Base-by-base conservation (phyloP, 2,797 vertebrate species). In the Carapus acus region DNA sequence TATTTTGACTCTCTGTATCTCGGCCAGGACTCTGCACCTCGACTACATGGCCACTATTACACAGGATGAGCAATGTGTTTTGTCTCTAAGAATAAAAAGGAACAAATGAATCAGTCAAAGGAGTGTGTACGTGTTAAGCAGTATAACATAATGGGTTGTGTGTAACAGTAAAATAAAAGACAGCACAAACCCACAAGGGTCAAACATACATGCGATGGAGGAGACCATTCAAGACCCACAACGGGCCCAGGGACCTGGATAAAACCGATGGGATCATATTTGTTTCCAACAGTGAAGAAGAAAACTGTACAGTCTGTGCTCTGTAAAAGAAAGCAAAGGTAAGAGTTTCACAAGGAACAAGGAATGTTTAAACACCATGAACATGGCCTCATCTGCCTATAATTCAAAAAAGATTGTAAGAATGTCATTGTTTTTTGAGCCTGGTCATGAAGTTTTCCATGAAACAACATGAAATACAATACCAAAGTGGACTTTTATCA, bases 301-400 rank as follows among this genome's bases (percentile, higher is more conserved):
- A 98, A 99, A 58, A 99, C 93, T 0, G 90, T 94, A 69, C 82
- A 66, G 77, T 98, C 96, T 62, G 73, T 73, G 79, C 95, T 94
- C 96, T 99, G 80, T 50, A 43, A 17, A 65, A 46, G 42, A 42
- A 61, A 42, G 36, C 0, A 31, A 8, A 3, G 14, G 15, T 23
- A 6, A 27, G 33, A 17, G 6, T 11, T 36, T 12, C 46, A 13
- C 57, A 1, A 15, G n/a, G n/a, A n/a, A n/a, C n/a, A n/a, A n/a
- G n/a, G n/a, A n/a, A n/a, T n/a, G n/a, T n/a, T n/a, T n/a, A n/a
- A n/a, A n/a, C n/a, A n/a, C n/a, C n/a, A n/a, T n/a, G n/a, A n/a
- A n/a, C n/a, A n/a, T n/a, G n/a, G n/a, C n/a, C n/a, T n/a, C n/a
- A n/a, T n/a, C n/a, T n/a, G n/a, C n/a, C n/a, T n/a, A n/a, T n/a